Base-by-base conservation (phyloP, 2,797 vertebrate species). In the Phataginus tetradactyla region DNA sequence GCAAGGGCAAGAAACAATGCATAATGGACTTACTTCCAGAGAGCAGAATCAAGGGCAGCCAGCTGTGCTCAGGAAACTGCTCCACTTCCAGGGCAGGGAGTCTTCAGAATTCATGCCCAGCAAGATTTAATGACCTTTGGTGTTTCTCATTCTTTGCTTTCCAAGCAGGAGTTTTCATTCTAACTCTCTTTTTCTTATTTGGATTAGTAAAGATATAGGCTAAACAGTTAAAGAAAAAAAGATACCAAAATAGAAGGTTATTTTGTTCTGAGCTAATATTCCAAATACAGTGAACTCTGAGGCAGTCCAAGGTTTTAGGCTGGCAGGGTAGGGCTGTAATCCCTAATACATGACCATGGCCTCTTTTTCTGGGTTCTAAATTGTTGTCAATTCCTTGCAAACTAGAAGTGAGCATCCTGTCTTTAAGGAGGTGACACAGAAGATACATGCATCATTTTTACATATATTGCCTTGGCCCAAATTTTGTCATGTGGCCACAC, bases 191-290 rank as follows among this genome's bases (percentile, higher is more conserved):
- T 77, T 81, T 61, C 37, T 45, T 57, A 34, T 49, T 29, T 94
- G n/a, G 17, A 77, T 79, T 42, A 81, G 25, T 45, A 87, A 87
- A 87, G 49, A 59, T 29, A 78, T 29, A 78, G 59, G 7, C 57
- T 79, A 66, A 37, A 32, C 13, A 69, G 34, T 69, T 79, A 75
- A 0, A 79, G 12, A 10, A 59, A 80, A 80, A 86, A 79, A 92
- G 4, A 89, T 9, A 17, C 17, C n/a, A n/a, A 79, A 80, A 68
- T 39, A 14, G 37, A 68, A 34, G 27, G 79, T 93, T 27, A 93
- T 69, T 87, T 79, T 64, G 6, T 59, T 59, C 81, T 83, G 10
- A 75, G 21, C 23, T 84, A 96, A 93, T 91, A 57, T 64, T 85
- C 66, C 23, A 69, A 74, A 72, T 8, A 68, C 75, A 49, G 8